These are phyloP conservation scores for Margaritifera margaritifera DNA, from an alignment of 2,888 invertebrate species.

Conservation along the genomic window DNA sequence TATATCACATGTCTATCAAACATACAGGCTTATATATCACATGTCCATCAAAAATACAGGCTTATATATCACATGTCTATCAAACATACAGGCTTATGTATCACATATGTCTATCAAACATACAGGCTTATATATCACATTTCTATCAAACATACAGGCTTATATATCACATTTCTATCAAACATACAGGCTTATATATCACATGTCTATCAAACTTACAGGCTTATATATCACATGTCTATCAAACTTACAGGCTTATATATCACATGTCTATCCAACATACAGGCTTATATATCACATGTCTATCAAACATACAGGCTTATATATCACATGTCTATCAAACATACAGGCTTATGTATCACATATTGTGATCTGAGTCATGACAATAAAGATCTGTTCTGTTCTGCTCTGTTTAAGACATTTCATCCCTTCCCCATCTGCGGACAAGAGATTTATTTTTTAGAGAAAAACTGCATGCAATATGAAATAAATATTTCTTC, in stretches of 20 bases:
- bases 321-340: not conserved
- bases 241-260: not conserved
- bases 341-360: not conserved
- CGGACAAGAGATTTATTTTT: too few species aligned
- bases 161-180: not conserved
- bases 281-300: not conserved
- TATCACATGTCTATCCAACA: not conserved
- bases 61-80: not conserved
- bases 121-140: not conserved
- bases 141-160: not conserved
- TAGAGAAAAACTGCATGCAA: too few species aligned
- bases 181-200: not conserved
- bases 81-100: not conserved
- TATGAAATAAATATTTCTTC: too few species aligned
- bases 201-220: not conserved
- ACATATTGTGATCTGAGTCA: not conserved
- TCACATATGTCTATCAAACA: too few species aligned
- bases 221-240: not conserved
- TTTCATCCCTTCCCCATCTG: too few species aligned
- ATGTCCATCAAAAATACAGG: not conserved
- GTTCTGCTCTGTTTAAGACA: too few species aligned
- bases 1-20: not conserved
- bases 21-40: not conserved
- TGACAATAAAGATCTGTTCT: too few species aligned
- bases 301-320: not conserved